Base-by-base conservation (phyloP, 2,113 vertebrate species). In the Sapajus apella region DNA sequence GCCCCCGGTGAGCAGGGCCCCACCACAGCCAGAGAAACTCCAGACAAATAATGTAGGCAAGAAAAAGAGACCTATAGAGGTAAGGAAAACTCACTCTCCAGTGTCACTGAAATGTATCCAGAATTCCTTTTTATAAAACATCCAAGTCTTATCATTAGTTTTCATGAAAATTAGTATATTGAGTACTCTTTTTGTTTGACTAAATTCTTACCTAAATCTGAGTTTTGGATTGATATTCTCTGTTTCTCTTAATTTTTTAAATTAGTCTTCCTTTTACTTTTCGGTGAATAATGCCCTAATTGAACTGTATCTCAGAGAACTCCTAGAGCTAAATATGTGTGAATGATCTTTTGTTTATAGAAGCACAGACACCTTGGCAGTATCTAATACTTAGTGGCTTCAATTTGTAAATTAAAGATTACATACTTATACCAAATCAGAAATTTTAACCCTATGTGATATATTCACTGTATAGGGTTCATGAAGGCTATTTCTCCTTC, bases 41-140 rank as follows among this genome's bases (percentile, higher is more conserved):
- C 99, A 99, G 98, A 99, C 99, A 93, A 99, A 99, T 96, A 99
- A 99, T 12, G 99, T 99, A 17, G 99, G 99, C 88, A 99, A 99
- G 98, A 99, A 99, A 98, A 99, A 99, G 98, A 99, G 99, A 97
- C 99, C 99, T 14, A 99, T 99, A 79, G 99, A 99, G 99, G 99
- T 99, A 98, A 99, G 98, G 52, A 91, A 86, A 96, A n/a, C 9
- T 16, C 10, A 35, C 16, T 68, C 23, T 40, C 77, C 2, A 2
- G 1, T 73, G n/a, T 6, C 75, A 6, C 66, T 75, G 50, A 70
- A 94, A 52, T 3, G 75, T 14, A 6, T 61, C 87, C 87, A 70
- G 80, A 80, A 55, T 72, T 80, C 16, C 5, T 92, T 73, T 82
- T 30, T 87, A 25, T 79, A 68, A 94, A 94, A 87, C 16, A 61